Percentiles rank a stretch among this genome's conserved stretches.
Conservation (phyloP, 2,797 vertebrate genomes). For the Odontamblyopus rebecca region DNA sequence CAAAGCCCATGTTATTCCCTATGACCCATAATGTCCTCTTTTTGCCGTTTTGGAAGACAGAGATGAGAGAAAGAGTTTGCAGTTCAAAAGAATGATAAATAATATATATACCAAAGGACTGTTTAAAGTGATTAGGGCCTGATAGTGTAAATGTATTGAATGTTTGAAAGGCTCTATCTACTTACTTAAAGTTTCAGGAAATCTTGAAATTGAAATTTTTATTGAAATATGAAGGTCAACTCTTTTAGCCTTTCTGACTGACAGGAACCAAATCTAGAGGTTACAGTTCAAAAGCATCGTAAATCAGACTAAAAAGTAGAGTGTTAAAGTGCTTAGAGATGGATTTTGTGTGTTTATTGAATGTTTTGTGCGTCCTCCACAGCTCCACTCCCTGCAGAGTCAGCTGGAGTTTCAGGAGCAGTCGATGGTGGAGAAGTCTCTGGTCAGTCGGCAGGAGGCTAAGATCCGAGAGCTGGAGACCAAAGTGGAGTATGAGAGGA, state of each 20-base stretch:
- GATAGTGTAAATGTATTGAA: neutral
- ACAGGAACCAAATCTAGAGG: slow-evolving; percentile 30
- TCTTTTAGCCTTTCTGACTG: slow-evolving; percentile 40
- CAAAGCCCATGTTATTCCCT: slow-evolving; percentile 45
- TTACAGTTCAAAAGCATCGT: slow-evolving; percentile 45
- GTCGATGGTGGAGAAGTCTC: slow-evolving; percentile 97
- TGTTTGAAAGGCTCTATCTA: too few relatives aligned
- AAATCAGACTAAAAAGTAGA: slow-evolving; percentile 18
- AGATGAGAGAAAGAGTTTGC: slow-evolving; percentile 42
- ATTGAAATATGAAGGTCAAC: too few relatives aligned
- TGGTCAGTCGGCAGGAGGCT: slow-evolving; percentile 96
- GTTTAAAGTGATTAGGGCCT: slow-evolving; percentile 22
- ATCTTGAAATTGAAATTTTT: too few relatives aligned
- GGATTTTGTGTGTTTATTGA: slow-evolving; percentile 18
- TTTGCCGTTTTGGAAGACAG: slow-evolving; percentile 35
- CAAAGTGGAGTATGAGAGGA: slow-evolving; percentile 94
- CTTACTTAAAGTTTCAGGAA: too few relatives aligned
- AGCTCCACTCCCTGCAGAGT: slow-evolving; percentile 95
- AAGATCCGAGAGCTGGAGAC: slow-evolving; percentile 97
- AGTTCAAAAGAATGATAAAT: slow-evolving; percentile 34
- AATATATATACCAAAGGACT: slow-evolving; percentile 14
- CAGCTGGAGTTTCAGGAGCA: slow-evolving; percentile 96
- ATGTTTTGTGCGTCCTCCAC: slow-evolving; percentile 12
- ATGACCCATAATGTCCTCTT: slow-evolving; percentile 37
- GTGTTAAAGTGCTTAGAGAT: slow-evolving; percentile 6